Conservation (phyloP, 2,797 vertebrate genomes). For the Amblyopsis hoosieri region DNA sequence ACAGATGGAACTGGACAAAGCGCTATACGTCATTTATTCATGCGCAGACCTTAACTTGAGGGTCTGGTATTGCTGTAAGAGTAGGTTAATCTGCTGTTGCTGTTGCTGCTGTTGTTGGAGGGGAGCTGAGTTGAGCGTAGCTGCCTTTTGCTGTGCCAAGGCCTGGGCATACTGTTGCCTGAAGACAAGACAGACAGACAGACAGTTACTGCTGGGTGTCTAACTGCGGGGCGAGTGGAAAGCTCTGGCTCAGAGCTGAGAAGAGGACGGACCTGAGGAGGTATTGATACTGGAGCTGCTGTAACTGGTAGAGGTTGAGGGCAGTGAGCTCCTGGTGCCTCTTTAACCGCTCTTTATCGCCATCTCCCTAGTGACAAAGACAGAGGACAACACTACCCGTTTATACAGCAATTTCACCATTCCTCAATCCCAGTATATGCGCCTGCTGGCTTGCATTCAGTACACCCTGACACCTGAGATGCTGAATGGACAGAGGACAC, state of each 20-base stretch:
- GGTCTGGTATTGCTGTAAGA: slow-evolving; percentile 92
- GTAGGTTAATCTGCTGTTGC: slow-evolving; percentile 92
- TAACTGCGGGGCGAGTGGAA: too few species aligned
- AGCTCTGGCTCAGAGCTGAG: not conserved
- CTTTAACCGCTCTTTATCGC: slow-evolving; percentile 92
- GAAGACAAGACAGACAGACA: not conserved
- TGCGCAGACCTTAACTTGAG: slow-evolving; percentile 91
- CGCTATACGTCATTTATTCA: not conserved
- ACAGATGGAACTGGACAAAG: not conserved
- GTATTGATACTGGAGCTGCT: slow-evolving; percentile 94
- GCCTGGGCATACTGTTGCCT: slow-evolving; percentile 97
- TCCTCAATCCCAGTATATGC: not conserved
- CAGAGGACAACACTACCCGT: not conserved
- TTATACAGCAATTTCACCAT: not conserved
- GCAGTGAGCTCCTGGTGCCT: slow-evolving; percentile 93
- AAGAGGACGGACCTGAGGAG: slow-evolving; percentile 85
- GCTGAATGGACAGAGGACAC: too few species aligned
- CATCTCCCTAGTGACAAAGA: slow-evolving; percentile 79
- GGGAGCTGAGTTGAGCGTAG: slow-evolving; percentile 83
- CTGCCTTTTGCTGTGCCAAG: slow-evolving; percentile 91
- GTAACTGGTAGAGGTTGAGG: slow-evolving; percentile 94
- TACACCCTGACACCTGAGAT: too few species aligned
- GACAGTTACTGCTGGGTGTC: too few species aligned
- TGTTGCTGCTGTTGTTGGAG: slow-evolving; percentile 96
- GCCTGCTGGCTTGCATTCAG: too few species aligned